Conservation (phyloP, 1,140 invertebrate species). For the Cepaea nemoralis region DNA sequence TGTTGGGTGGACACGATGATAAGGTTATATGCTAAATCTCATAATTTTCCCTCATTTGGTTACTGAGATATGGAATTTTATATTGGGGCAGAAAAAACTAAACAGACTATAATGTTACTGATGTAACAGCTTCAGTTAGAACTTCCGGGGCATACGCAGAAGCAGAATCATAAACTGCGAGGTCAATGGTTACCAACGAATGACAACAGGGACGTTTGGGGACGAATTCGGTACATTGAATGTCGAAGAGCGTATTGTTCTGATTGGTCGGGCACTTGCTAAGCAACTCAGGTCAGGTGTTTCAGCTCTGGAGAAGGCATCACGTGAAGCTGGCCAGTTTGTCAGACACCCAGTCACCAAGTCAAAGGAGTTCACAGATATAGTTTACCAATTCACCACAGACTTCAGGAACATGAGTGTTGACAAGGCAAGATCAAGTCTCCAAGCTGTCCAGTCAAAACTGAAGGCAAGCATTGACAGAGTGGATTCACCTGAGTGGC, state of each 20-base stretch:
- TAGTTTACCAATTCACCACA: slow-evolving; percentile 1
- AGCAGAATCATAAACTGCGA: too few relatives aligned
- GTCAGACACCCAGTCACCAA: slow-evolving; percentile 32
- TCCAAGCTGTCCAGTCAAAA: slow-evolving; percentile 5
- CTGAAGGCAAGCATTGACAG: slow-evolving; percentile 9
- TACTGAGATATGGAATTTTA: too few relatives aligned
- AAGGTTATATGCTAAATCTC: too few relatives aligned
- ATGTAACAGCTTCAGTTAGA: too few relatives aligned
- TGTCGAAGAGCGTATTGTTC: slow-evolving; percentile 28
- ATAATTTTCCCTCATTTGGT: too few relatives aligned
- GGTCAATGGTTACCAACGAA: too few relatives aligned
- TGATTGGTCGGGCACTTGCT: slow-evolving; percentile 26
- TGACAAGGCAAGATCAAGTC: background rate
- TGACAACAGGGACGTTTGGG: too few relatives aligned
- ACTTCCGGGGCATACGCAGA: too few relatives aligned
- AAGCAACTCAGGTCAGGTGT: slow-evolving; percentile 8
- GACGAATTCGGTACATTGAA: too few relatives aligned
- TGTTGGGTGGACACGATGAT: too few relatives aligned
- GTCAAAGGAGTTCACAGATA: slow-evolving; percentile 29
- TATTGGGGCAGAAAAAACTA: too few relatives aligned
- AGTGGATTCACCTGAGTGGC: slow-evolving; percentile 29
- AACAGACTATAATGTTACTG: too few relatives aligned
- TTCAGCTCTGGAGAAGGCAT: slow-evolving; percentile 24
- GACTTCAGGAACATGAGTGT: slow-evolving; percentile 8
- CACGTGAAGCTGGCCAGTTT: slow-evolving; percentile 24